phyloP scores from a whole-genome alignment of 1,140 invertebrate genomes.

The Leptinotarsa undecemlineata region DNA sequence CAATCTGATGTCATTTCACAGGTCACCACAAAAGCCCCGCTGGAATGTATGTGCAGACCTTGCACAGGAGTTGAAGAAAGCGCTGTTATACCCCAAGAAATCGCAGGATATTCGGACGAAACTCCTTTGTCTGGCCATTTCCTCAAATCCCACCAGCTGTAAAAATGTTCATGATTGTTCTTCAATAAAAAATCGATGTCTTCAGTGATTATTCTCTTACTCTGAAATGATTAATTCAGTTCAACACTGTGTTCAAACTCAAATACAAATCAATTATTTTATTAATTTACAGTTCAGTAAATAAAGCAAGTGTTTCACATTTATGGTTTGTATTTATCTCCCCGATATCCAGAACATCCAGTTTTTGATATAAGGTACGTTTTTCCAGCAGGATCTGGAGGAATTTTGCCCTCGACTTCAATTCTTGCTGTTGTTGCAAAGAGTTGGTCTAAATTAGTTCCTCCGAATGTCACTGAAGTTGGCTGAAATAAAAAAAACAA shows the following conservation, averaged over 20 bases:
- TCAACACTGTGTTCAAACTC: neutral
- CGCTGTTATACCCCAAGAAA: slow-evolving; percentile 86
- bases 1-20: slow-evolving; percentile 47
- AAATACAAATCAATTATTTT: neutral
- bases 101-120: slow-evolving; percentile 84
- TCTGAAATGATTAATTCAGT: slow-evolving; percentile 1
- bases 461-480: slow-evolving; percentile 81
- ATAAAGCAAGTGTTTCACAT: neutral
- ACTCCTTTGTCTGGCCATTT: slow-evolving; percentile 75
- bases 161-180: neutral
- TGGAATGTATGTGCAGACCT: slow-evolving; percentile 92
- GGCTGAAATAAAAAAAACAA: slow-evolving; percentile 55
- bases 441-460: slow-evolving; percentile 70
- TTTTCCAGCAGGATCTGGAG: slow-evolving; percentile 34
- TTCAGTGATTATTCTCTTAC: slow-evolving; percentile 1
- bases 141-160: slow-evolving; percentile 58
- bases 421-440: slow-evolving; percentile 70
- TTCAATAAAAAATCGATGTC: neutral
- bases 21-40: slow-evolving; percentile 86
- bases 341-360: neutral
- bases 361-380: slow-evolving; percentile 6
- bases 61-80: slow-evolving; percentile 87
- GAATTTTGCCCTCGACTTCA: slow-evolving; percentile 30
- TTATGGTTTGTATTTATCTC: slow-evolving; percentile 13
- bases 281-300: neutral